Percentiles rank a stretch among this genome's conserved stretches.
These are phyloP conservation scores for Drosophila maculinotata DNA, from an alignment of 2,888 invertebrate genomes.

Conservation along the genomic window DNA sequence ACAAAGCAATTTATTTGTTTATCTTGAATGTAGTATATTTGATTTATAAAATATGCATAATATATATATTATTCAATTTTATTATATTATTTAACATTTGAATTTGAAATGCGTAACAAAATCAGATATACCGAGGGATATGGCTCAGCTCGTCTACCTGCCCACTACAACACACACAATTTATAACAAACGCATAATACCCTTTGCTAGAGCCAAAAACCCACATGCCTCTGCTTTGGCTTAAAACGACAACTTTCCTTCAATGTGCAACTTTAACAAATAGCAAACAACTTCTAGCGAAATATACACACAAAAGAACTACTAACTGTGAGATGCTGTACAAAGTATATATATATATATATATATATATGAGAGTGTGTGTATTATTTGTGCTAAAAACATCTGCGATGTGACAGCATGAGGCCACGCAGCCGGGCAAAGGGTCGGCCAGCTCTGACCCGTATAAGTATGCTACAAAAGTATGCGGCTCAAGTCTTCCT, in stretches of 20 bases:
- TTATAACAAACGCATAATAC: not conserved
- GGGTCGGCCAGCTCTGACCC: slow-evolving; percentile 59
- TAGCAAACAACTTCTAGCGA: slow-evolving; percentile 62
- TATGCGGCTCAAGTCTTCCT: slow-evolving; percentile 34
- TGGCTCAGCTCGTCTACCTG: not conserved
- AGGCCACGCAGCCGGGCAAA: slow-evolving; percentile 57
- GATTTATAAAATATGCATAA: no score
- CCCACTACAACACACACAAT: not conserved
- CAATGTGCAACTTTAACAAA: slow-evolving; percentile 60
- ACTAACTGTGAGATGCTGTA: slow-evolving; percentile 40
- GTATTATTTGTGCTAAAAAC: slow-evolving; percentile 71
- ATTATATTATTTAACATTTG: no score
- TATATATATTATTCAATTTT: no score
- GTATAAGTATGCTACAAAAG: slow-evolving; percentile 73
- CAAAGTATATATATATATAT: slow-evolving; percentile 12
- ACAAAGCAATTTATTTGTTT: no score
- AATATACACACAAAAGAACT: slow-evolving; percentile 43
- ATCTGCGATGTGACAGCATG: slow-evolving; percentile 74
- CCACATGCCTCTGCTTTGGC: slow-evolving; percentile 5
- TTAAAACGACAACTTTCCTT: slow-evolving; percentile 55
- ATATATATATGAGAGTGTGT: slow-evolving; percentile 23
- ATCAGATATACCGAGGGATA: not conserved
- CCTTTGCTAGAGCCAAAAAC: not conserved
- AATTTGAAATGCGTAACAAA: no score
- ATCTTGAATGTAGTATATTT: no score